These are phyloP conservation scores for Sturnus vulgaris DNA, from an alignment of 2,113 vertebrate genomes.

Conservation along the genomic window DNA sequence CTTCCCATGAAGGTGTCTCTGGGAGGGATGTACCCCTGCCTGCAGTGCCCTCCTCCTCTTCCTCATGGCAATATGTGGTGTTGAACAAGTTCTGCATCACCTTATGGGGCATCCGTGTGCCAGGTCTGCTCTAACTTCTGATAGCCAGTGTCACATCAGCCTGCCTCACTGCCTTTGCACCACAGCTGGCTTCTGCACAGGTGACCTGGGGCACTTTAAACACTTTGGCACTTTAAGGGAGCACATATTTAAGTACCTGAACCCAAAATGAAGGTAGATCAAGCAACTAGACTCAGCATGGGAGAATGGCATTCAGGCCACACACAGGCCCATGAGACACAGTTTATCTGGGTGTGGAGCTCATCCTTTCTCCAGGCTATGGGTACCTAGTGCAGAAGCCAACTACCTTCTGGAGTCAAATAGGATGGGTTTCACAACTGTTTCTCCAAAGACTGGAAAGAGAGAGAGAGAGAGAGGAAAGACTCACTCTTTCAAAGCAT, in stretches of 20 bases:
- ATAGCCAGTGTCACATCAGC: background rate
- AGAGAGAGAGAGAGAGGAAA: background rate
- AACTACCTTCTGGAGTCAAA: background rate
- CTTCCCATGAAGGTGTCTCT: background rate
- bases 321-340: background rate
- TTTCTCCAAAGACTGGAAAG: background rate
- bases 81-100: background rate
- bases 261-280: background rate
- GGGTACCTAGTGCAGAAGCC: background rate
- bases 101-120: background rate
- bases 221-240: background rate
- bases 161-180: background rate
- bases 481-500: background rate
- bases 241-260: background rate
- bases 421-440: background rate
- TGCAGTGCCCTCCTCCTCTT: background rate
- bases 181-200: background rate
- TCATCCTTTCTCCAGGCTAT: background rate
- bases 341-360: background rate
- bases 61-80: accelerated
- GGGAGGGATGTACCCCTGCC: accelerated
- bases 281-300: background rate
- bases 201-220: background rate
- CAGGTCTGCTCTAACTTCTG: background rate
- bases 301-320: background rate